Base-by-base conservation (phyloP, 2,888 invertebrate genomes). In the Ametastegia equiseti region DNA sequence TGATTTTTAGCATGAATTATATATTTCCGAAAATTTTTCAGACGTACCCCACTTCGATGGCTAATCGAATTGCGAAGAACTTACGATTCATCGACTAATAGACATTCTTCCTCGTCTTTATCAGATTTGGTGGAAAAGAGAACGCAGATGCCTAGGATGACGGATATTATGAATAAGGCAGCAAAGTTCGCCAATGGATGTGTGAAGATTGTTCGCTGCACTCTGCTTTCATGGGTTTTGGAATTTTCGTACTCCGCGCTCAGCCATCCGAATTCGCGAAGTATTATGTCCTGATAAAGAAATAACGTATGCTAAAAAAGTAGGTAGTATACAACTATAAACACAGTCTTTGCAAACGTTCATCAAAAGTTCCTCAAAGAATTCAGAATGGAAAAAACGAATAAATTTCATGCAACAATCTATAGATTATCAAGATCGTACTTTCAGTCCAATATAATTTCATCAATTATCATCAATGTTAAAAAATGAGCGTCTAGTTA, bases 81-180 rank as follows among this genome's bases (percentile, higher is more conserved):
- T 65, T 65, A 65, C 63, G 63, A 36, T n/a, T 30, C 33, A 27
- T 65, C 36, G 7, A 65, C 36, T 7, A 65, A n/a, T 27, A 65
- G 36, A 15, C 30, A 9, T 65, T 75, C 80, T 2, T 81, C 75
- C 5, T 75, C 80, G 2, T 82, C 75, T 30, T 87, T 87, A 0
- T 82, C 42, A 11, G 80, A 85, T 50, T 86, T 88, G 0, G 85
- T 80, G 1, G 88, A 84, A 27, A 89, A 47, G 13, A 87, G 42
- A 15, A 87, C 82, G 39, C 89, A 81, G 1, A 84, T 65, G 13
- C 87, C 84, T 11, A 89, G 80, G 4, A 88, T 73, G 0, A 84
- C 81, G 19, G 87, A 86, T 36, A 90, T 83, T 4, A 83, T 54
- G 5, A 84, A 82, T 13, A 89, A 85, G 0, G 87, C 86, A 0